phyloP scores from a whole-genome alignment of 2,797 vertebrate genomes.

The Alectoris magna region DNA sequence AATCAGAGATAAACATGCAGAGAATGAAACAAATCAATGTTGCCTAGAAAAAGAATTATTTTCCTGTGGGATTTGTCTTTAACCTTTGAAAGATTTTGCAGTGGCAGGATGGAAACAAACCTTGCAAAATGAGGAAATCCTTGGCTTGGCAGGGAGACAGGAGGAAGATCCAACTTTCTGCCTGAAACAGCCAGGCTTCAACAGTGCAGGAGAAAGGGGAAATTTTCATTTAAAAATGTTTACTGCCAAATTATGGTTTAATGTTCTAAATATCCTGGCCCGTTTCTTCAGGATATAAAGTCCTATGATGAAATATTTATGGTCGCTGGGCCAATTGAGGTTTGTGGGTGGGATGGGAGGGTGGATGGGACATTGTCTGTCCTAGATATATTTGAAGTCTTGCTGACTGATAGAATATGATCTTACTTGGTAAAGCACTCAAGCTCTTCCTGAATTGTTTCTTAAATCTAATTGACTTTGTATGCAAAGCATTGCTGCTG shows the following conservation, averaged over 20 bases:
- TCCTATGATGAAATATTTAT: constrained; percentile 31
- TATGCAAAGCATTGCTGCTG: not conserved
- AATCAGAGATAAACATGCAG: not conserved
- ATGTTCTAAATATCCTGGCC: not conserved
- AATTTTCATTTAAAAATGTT: not conserved
- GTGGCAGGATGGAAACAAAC: not conserved
- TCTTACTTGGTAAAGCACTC: not conserved
- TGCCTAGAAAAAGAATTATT: not conserved
- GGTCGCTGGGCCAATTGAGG: not conserved
- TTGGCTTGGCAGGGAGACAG: not conserved
- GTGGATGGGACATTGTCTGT: not conserved
- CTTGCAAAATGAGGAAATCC: not conserved
- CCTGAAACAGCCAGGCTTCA: not conserved
- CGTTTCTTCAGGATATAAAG: not conserved
- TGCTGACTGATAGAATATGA: not conserved
- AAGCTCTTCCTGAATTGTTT: not conserved
- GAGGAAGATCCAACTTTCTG: not conserved
- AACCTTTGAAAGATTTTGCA: not conserved
- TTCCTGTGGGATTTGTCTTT: not conserved
- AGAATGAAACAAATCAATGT: not conserved
- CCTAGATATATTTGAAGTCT: not conserved
- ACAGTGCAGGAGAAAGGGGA: not conserved
- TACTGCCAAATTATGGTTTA: constrained; percentile 7
- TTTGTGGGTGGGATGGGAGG: not conserved
- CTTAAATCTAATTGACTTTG: not conserved